Base-by-base conservation (phyloP, 2,113 vertebrate species). In the Tauraco erythrolophus region DNA sequence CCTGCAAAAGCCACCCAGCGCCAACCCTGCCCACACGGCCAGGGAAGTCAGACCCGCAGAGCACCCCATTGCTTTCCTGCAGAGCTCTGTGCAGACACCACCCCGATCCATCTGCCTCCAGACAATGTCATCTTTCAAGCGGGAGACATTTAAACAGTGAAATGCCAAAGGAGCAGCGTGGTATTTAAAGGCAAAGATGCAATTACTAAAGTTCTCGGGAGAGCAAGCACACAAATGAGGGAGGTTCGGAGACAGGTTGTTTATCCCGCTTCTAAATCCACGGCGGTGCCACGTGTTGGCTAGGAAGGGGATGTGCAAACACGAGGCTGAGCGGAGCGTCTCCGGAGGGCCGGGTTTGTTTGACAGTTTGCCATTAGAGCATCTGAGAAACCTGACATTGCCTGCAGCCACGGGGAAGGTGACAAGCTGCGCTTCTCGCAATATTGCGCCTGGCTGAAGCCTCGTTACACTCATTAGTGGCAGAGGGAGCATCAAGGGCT, bases 171-270 rank as follows among this genome's bases (percentile, higher is more conserved):
- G 80, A 92, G 83, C 76, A 80, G 62, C 1, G 43, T 94, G 97
- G 80, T 96, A 94, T 97, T 97, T 97, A 84, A 94, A 95, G 94
- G 75, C 64, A 80, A 96, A 94, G 89, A 95, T 72, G 91, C 85
- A 94, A 95, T 94, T 95, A 95, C 31, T 46, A 9, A 64, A 70
- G 94, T 94, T 87, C 94, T 92, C 77, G 2, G 79, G 90, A 94
- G 94, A 96, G 69, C 87, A 83, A 84, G 84, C 91, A 82, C 94
- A 92, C 61, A 94, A 89, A 96, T 92, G 94, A 94, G 61, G 43
- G 64, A 37, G 46, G 54, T 84, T 53, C 0, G 0, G 43, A 54
- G 60, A 27, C 84, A 74, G 30, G 84, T 74, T 97, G 85, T 93
- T 97, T 97, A 96, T 91, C 88, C 89, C 11, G 1, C 70, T 96